Conservation (phyloP, 1,140 invertebrate species). For the Ceratosolen fusciceps region DNA sequence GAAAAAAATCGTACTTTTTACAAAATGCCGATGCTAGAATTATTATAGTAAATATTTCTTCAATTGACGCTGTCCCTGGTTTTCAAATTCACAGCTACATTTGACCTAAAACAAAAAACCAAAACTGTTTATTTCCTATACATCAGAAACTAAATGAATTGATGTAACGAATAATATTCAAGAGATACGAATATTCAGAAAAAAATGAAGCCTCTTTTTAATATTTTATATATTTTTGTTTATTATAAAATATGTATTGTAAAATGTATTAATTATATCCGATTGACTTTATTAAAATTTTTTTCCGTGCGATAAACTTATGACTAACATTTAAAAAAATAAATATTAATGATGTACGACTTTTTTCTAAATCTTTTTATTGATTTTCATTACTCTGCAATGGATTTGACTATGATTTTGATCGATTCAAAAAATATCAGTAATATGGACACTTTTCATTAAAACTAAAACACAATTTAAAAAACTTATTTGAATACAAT, state of each 20-base stretch:
- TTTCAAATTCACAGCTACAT: background rate
- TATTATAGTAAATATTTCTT: conserved; percentile 1
- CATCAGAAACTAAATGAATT: background rate
- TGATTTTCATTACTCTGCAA: background rate
- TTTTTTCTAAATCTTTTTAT: background rate
- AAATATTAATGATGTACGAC: background rate
- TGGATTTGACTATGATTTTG: background rate
- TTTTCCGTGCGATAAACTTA: background rate
- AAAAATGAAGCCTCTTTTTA: background rate
- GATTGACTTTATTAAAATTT: background rate
- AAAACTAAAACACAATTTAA: no score
- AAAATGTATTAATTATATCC: background rate
- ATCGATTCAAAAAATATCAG: background rate
- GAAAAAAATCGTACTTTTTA: background rate
- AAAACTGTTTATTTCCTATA: background rate
- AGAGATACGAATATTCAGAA: background rate
- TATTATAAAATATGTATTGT: background rate
- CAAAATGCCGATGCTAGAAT: background rate
- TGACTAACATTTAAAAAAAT: background rate
- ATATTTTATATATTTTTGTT: background rate
- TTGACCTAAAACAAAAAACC: conserved; percentile 6
- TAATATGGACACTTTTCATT: no score
- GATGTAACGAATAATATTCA: background rate
- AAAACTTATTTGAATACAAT: no score
- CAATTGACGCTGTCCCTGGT: background rate